Evolutionary conservation across 2,888 invertebrate genomes (phyloP).

Genomic region (Listrodromus nycthemerus): DNA sequence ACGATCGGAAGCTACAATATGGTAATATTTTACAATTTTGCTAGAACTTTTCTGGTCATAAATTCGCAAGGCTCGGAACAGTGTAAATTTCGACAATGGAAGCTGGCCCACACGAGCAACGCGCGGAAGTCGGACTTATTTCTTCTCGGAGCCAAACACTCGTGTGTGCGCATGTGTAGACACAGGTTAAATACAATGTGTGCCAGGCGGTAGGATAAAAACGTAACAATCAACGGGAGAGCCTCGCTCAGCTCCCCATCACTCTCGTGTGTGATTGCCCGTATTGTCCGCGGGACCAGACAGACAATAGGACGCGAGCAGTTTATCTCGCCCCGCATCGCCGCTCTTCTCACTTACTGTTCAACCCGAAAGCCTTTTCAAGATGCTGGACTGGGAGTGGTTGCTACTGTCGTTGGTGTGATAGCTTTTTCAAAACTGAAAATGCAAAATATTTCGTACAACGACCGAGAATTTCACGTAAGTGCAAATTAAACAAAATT

Average conservation of each 20-base stretch:
- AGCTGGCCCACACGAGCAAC: not conserved
- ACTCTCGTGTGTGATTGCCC: constrained; percentile 70
- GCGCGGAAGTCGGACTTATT: not conserved
- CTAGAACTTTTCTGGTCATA: not conserved
- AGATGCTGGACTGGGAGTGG: constrained; percentile 41
- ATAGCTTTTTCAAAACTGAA: too few relatives aligned
- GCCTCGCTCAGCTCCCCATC: constrained; percentile 45
- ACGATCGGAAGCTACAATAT: not conserved
- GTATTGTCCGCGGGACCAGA: constrained; percentile 68
- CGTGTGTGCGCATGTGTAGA: not conserved
- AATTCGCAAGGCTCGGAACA: constrained; percentile 4
- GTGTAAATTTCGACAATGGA: not conserved
- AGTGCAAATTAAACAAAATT: too few relatives aligned
- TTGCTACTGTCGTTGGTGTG: not conserved
- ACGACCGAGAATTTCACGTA: too few relatives aligned
- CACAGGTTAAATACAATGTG: constrained; percentile 7
- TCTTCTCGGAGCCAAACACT: not conserved
- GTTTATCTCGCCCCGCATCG: constrained; percentile 59
- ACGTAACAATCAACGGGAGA: constrained; percentile 69
- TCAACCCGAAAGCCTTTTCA: constrained; percentile 49
- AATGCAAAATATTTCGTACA: too few relatives aligned
- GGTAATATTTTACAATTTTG: not conserved
- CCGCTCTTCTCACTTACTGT: constrained; percentile 31
- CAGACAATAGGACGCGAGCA: constrained; percentile 66
- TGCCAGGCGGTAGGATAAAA: constrained; percentile 53